phyloP scores from a whole-genome alignment of 2,888 invertebrate genomes.

The Glyphotaelius pellucidus region DNA sequence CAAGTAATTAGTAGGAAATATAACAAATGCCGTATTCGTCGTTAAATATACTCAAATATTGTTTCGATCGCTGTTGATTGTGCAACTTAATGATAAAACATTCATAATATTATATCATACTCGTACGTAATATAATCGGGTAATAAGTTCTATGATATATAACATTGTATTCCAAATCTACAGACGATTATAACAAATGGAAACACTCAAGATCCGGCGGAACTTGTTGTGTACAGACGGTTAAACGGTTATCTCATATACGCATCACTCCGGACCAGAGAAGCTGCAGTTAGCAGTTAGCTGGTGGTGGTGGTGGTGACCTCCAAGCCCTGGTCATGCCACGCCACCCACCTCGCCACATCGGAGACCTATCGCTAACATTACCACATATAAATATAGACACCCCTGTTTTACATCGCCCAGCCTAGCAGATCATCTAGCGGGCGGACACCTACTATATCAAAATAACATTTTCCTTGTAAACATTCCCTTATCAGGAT shows the following conservation, averaged over 20 bases:
- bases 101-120: slow-evolving; percentile 49
- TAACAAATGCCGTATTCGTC: slow-evolving; percentile 43
- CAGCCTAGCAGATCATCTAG: slow-evolving; percentile 50
- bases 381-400: slow-evolving; percentile 64
- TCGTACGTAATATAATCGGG: slow-evolving; percentile 55
- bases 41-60: slow-evolving; percentile 43
- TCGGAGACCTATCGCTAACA: slow-evolving; percentile 53
- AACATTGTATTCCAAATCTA: slow-evolving; percentile 65
- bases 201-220: slow-evolving; percentile 40
- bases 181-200: slow-evolving; percentile 64
- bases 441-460: slow-evolving; percentile 53
- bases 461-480: slow-evolving; percentile 61
- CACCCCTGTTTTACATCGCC: slow-evolving; percentile 63
- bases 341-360: not conserved
- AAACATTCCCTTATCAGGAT: slow-evolving; percentile 55
- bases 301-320: not conserved
- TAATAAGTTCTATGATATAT: slow-evolving; percentile 59
- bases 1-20: slow-evolving; percentile 32
- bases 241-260: not conserved
- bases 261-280: not conserved
- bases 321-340: not conserved
- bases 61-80: slow-evolving; percentile 54
- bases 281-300: not conserved
- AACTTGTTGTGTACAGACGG: slow-evolving; percentile 31
- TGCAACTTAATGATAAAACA: slow-evolving; percentile 59